Evolutionary conservation across 1,140 invertebrate genomes (phyloP).

Genomic region (Coptotermes formosanus): DNA sequence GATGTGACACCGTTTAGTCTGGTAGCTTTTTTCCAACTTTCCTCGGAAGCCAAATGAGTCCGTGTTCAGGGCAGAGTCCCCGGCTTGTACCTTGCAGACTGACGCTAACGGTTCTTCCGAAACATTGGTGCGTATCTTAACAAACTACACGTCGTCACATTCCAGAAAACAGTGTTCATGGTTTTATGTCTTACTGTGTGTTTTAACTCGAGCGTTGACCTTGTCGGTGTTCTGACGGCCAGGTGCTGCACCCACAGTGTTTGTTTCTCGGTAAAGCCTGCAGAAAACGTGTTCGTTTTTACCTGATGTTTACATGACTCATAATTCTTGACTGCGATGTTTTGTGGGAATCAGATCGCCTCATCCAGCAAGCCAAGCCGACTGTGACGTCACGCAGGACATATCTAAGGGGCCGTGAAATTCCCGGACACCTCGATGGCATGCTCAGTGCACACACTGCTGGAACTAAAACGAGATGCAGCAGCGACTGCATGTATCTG

Average conservation of each 20-base stretch:
- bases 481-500: too few species aligned
- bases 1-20: too few species aligned
- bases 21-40: too few species aligned
- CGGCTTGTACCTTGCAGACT: too few species aligned
- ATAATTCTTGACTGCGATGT: background rate
- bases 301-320: background rate
- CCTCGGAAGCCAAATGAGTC: too few species aligned
- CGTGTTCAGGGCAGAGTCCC: too few species aligned
- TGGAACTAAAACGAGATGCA: background rate
- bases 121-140: too few species aligned
- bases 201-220: background rate
- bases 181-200: background rate
- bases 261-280: background rate
- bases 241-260: background rate
- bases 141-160: too few species aligned
- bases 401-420: slow-evolving; percentile 1
- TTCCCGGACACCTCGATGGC: background rate
- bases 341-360: background rate
- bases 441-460: background rate
- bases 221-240: background rate
- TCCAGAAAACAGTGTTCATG: too few species aligned
- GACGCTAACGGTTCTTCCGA: too few species aligned
- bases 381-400: background rate
- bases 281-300: background rate
- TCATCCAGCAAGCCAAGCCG: background rate